These are phyloP conservation scores for Epiblema foenella DNA, from an alignment of 2,888 invertebrate genomes.

Conservation along the genomic window DNA sequence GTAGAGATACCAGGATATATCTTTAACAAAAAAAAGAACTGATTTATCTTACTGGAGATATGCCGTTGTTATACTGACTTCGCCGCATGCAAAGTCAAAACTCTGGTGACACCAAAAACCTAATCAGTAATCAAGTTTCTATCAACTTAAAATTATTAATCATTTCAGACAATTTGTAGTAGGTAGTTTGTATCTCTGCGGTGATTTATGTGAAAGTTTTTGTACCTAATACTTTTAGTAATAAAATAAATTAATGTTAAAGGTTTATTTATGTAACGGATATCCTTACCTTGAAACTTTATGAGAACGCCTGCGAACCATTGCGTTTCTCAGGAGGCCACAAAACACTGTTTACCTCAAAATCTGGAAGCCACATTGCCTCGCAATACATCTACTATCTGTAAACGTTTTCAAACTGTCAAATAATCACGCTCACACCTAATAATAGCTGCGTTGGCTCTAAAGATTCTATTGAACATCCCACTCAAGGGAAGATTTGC, in stretches of 20 bases:
- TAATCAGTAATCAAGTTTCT: background rate
- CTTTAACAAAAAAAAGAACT: too few species aligned
- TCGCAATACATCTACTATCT: slow-evolving; percentile 75
- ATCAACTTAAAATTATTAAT: background rate
- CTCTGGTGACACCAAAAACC: background rate
- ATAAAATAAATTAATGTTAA: slow-evolving; percentile 33
- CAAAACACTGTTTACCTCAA: slow-evolving; percentile 79
- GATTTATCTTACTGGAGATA: background rate
- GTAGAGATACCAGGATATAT: too few species aligned
- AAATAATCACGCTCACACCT: slow-evolving; percentile 83
- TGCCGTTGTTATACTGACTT: background rate
- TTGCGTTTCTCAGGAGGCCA: slow-evolving; percentile 66
- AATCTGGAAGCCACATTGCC: slow-evolving; percentile 83
- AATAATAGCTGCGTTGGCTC: slow-evolving; percentile 80
- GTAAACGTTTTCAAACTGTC: slow-evolving; percentile 85
- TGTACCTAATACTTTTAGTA: slow-evolving; percentile 13
- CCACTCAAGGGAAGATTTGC: slow-evolving; percentile 61
- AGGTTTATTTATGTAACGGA: slow-evolving; percentile 48
- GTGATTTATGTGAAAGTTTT: slow-evolving; percentile 26
- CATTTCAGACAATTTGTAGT: background rate
- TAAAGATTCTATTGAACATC: slow-evolving; percentile 76
- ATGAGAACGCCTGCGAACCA: slow-evolving; percentile 67
- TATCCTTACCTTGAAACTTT: slow-evolving; percentile 55
- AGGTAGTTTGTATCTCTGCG: slow-evolving; percentile 5
- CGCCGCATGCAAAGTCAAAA: background rate